Conservation (phyloP, 2,888 invertebrate species). For the Agapostemon virescens region DNA sequence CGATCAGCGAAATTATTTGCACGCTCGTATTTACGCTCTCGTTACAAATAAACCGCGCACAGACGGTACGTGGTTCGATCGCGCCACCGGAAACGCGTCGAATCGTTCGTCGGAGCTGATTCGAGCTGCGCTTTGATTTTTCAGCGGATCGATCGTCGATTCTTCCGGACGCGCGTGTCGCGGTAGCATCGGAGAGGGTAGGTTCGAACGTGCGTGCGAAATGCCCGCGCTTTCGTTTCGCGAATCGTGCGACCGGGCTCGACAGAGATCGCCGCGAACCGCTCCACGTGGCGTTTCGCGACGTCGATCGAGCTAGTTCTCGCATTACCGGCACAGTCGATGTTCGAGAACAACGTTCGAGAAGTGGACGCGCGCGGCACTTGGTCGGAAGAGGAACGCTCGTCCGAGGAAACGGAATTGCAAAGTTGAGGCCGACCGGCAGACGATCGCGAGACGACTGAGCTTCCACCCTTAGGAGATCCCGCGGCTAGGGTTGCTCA, state of each 20-base stretch:
- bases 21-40: background rate
- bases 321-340: background rate
- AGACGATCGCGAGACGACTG: conserved; percentile 9
- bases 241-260: background rate
- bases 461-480: conserved; percentile 9
- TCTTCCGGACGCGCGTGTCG: too few relatives aligned
- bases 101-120: too few relatives aligned
- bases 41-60: background rate
- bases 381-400: background rate
- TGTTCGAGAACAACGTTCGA: background rate
- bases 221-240: background rate
- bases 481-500: conserved; percentile 56
- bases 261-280: background rate
- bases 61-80: background rate
- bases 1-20: background rate
- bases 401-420: background rate
- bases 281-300: background rate
- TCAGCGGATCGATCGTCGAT: too few relatives aligned
- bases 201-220: background rate
- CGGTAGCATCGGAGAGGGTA: too few relatives aligned
- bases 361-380: conserved; percentile 15
- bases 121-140: too few relatives aligned
- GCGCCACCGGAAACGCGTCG: background rate
- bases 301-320: background rate
- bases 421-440: background rate